Evolutionary conservation across 2,888 invertebrate species (phyloP), one percentile per base, ranked within the genome.

Genomic region (Dryobotodes eremita): DNA sequence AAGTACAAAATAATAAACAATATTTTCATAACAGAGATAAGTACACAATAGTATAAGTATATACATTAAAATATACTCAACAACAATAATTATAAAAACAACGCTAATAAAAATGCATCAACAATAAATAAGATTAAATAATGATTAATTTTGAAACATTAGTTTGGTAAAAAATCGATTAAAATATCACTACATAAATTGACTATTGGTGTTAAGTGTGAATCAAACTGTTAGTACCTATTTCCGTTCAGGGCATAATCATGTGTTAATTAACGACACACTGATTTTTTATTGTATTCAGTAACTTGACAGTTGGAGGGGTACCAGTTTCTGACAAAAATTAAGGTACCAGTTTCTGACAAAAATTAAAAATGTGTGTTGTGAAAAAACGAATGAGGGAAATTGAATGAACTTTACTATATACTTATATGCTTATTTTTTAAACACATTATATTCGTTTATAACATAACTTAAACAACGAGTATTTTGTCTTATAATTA

Each of bases 11-110:
- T 86, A 89, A 82, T 85, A 89, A 86, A 88, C 89, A 89, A 87
- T 84, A 90, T 86, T 84, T 83, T 87, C 86, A 93, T 93, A 94
- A 93, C 93, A 93, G 89, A 90, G 88, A 91, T 94, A 94, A 94
- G 92, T 94, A 94, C 92, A 90, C 86, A 83, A 69, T 80, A 77
- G 73, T 76, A 80, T 75, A 72, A 79, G 77, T 59, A 78, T 89
- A 90, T 84, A 82, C 85, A 89, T 89, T 82, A 89, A 84, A 85
- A 86, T 88, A 89, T 88, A 85, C 82, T 86, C 86, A 89, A 89
- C 89, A 89, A 91, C 89, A 90, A 90, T 84, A 88, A 89, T 72
- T 79, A 86, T 82, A 83, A 88, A 83, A 80, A 89, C 76, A 86
- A 83, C 76, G 75, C 87, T 88, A 92, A 87, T 84, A 87, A 91